Evolutionary conservation across 2,797 vertebrate genomes (phyloP).

Genomic region (Bradypodion pumilum): DNA sequence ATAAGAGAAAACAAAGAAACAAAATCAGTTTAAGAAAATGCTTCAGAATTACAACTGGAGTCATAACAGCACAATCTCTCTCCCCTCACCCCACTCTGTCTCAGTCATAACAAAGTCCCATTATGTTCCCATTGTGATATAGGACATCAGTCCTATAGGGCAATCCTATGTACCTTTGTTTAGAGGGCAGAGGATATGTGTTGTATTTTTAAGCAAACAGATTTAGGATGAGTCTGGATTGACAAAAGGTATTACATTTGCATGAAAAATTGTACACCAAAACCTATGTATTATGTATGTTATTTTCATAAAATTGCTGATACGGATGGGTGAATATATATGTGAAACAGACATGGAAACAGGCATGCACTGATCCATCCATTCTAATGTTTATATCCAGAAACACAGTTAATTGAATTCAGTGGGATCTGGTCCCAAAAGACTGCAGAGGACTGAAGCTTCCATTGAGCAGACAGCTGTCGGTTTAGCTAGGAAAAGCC

Average conservation of each 20-base stretch:
- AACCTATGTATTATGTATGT: too few species aligned
- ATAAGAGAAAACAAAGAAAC: background rate
- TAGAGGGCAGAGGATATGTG: too few species aligned
- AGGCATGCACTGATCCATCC: background rate
- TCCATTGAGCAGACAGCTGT: background rate
- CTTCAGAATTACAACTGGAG: background rate
- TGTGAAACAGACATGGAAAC: background rate
- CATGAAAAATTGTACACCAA: too few species aligned
- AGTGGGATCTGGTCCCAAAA: background rate
- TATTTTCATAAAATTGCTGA: too few species aligned
- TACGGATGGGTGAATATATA: too few species aligned
- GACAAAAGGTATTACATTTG: too few species aligned
- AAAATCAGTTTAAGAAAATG: background rate
- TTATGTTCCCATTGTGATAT: background rate
- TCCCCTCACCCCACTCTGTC: too few species aligned
- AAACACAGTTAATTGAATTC: background rate
- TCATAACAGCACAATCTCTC: too few species aligned
- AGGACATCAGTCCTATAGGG: too few species aligned
- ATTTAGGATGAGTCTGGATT: too few species aligned
- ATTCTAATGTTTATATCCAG: background rate
- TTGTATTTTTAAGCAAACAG: too few species aligned
- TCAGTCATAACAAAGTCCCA: background rate
- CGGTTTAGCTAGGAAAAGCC: background rate
- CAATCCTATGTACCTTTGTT: background rate
- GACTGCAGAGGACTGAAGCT: background rate